A percentile compares a stretch with the other conserved stretches of the same genome.
Conservation (phyloP, 2,888 invertebrate genomes). For the Drosophila stalkeri region DNA sequence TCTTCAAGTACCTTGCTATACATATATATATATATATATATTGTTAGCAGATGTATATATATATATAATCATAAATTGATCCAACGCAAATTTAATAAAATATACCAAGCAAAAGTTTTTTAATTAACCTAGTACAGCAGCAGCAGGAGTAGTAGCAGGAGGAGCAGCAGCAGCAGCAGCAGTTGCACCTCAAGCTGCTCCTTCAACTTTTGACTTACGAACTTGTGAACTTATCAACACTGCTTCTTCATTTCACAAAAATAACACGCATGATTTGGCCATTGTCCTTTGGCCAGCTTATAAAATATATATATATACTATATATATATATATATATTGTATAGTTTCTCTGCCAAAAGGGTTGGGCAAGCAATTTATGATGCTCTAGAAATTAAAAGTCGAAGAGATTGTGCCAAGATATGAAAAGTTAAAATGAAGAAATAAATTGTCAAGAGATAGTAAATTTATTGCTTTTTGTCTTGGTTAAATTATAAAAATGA, state of each 20-base stretch:
- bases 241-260: constrained; percentile 34
- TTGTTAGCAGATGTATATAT: too few relatives aligned
- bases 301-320: not conserved
- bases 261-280: constrained; percentile 64
- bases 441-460: not conserved
- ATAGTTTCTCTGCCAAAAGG: not conserved
- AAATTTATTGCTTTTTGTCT: not conserved
- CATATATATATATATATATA: not conserved
- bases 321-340: constrained; percentile 15
- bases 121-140: constrained; percentile 66
- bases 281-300: constrained; percentile 43
- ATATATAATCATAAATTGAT: constrained; percentile 33
- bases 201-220: constrained; percentile 15
- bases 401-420: not conserved
- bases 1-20: not conserved
- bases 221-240: constrained; percentile 41
- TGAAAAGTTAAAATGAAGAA: not conserved
- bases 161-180: constrained; percentile 12
- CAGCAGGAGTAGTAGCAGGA: not conserved
- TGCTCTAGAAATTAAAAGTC: constrained; percentile 24
- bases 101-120: constrained; percentile 65
- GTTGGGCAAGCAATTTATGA: not conserved
- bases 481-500: not conserved
- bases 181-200: constrained; percentile 29
- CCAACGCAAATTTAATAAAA: constrained; percentile 48